Evolutionary conservation across 2,797 vertebrate genomes (phyloP), one percentile per base, ranked within the genome.

Genomic region (Tinamus major): DNA sequence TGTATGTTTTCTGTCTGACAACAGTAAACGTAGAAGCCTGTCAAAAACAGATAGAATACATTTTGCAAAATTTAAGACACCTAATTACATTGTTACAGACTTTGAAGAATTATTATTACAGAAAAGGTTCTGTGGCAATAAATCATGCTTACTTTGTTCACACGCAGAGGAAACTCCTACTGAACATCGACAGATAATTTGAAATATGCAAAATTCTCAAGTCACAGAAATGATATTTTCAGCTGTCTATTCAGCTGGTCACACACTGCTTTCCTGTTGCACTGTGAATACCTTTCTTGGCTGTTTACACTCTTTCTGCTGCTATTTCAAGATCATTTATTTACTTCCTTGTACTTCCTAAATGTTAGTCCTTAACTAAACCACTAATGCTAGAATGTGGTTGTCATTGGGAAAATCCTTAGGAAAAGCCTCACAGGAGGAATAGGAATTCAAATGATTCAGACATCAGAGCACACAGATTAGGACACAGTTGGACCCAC

Each of bases 11-110:
- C 48, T 68, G 24, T 89, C 55, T 93, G 87, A 70, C 92, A 92
- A 56, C 53, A 87, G 70, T 23, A 63, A 96, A 79, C 14, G 11
- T 14, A 67, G 68, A 51, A 62, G 62, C 10, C 46, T 93, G 48
- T 59, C 84, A 33, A 2, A 44, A 72, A 68, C 31, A 82, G 58
- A 79, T 5, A 88, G 72, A 92, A 70, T 11, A 31, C 49, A n/a
- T 35, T 76, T 1, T 59, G 68, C 86, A 84, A 90, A 90, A 87
- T 6, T 48, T 63, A 81, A 90, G 81, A 64, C 35, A 65, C 48
- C 58, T 80, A 72, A 95, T 89, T 93, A 89, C 53, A 77, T 21
- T 2, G 4, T 44, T 87, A 70, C 13, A 79, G 74, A 72, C 58
- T 89, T 84, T 17, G 55, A 92, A 71, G 63, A 87, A 80, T 71